A percentile compares a stretch with the other conserved stretches of the same genome.
Conservation (phyloP, 2,113 vertebrate genomes). For the Myotis yumanensis region DNA sequence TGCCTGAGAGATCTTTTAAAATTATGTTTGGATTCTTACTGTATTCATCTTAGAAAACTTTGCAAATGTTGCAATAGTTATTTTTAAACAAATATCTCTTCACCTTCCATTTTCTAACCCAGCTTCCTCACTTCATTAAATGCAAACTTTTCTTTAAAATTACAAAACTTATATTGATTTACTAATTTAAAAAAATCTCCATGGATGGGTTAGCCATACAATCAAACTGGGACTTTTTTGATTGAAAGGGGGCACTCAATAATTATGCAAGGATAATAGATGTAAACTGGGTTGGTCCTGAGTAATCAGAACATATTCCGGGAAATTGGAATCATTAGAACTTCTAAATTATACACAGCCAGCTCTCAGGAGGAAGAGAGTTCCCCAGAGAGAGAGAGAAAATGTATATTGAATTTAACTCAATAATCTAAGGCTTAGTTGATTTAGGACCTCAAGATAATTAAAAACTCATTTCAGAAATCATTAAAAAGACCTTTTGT, state of each 20-base stretch:
- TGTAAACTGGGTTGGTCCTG: neutral
- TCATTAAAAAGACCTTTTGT: neutral
- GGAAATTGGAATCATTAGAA: neutral
- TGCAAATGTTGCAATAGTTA: conserved; percentile 48
- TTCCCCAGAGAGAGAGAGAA: neutral
- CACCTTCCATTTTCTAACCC: conserved; percentile 27
- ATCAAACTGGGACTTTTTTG: neutral
- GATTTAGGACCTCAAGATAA: neutral
- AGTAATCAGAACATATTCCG: neutral
- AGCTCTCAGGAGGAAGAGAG: neutral
- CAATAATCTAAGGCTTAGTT: neutral
- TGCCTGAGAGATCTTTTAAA: conserved; percentile 42
- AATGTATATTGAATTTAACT: conserved; percentile 20
- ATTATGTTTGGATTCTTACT: conserved; percentile 64
- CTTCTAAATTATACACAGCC: neutral
- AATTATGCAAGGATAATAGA: neutral
- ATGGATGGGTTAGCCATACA: neutral
- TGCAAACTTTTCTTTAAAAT: conserved; percentile 18
- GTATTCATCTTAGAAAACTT: conserved; percentile 54
- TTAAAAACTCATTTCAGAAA: conserved; percentile 13
- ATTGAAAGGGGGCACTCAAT: neutral
- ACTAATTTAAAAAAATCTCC: neutral
- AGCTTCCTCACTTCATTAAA: conserved; percentile 33
- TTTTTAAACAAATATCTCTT: conserved; percentile 62
- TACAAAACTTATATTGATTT: conserved; percentile 23